Evolutionary conservation across 2,888 invertebrate genomes (phyloP).

Genomic region (Agonopterix alstromeriana): DNA sequence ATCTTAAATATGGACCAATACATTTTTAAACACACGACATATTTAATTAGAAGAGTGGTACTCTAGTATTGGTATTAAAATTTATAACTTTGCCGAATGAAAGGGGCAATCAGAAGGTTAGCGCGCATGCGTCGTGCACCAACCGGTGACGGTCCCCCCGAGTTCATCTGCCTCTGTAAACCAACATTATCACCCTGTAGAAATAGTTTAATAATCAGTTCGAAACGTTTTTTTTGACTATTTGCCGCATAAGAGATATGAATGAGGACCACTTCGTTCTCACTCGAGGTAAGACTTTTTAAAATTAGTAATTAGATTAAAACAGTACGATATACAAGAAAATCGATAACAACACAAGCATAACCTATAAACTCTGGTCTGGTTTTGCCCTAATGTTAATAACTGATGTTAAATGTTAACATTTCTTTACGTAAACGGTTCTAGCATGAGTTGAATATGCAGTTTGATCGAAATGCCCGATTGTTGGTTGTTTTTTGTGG

Average conservation of each 20-base stretch:
- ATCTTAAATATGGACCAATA: too few relatives aligned
- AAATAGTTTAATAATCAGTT: background rate
- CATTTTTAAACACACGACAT: too few relatives aligned
- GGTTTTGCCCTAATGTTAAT: too few relatives aligned
- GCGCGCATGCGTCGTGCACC: slow-evolving; percentile 39
- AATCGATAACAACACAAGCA: slow-evolving; percentile 67
- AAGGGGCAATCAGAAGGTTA: slow-evolving; percentile 11
- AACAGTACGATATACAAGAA: slow-evolving; percentile 25
- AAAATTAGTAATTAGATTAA: slow-evolving; percentile 21
- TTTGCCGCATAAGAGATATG: slow-evolving; percentile 80
- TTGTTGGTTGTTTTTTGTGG: too few relatives aligned
- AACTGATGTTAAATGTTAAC: too few relatives aligned
- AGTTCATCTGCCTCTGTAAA: slow-evolving; percentile 8
- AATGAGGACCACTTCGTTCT: slow-evolving; percentile 93
- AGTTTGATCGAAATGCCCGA: too few relatives aligned
- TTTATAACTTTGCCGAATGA: slow-evolving; percentile 25
- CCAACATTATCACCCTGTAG: slow-evolving; percentile 8
- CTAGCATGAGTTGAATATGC: too few relatives aligned
- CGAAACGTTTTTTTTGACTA: slow-evolving; percentile 35
- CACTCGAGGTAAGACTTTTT: slow-evolving; percentile 83
- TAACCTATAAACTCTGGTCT: slow-evolving; percentile 38
- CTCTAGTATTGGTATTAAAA: slow-evolving; percentile 3
- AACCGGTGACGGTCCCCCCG: slow-evolving; percentile 14
- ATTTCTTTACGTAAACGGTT: too few relatives aligned
- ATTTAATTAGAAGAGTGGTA: too few relatives aligned